A percentile compares a stretch with the other conserved stretches of the same genome.
These are phyloP conservation scores for Empidonax traillii DNA, from an alignment of 2,113 vertebrate species.

Conservation along the genomic window DNA sequence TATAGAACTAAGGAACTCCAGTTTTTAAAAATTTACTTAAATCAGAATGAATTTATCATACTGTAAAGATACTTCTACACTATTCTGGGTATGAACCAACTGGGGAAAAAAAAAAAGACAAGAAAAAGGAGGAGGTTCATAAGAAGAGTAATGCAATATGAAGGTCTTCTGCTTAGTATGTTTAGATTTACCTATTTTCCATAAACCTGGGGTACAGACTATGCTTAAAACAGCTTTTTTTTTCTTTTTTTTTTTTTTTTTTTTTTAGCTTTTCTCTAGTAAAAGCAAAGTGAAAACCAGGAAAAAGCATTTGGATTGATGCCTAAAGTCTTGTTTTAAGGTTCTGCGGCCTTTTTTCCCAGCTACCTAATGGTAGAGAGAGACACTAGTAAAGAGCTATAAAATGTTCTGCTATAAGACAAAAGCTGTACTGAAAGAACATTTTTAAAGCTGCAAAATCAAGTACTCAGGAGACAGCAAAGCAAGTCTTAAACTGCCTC, in stretches of 20 bases:
- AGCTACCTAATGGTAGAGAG: not conserved
- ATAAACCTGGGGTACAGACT: not conserved
- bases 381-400: not conserved
- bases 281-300: not conserved
- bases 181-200: not conserved
- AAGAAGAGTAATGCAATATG: not conserved
- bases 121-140: not conserved
- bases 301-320: conserved; percentile 13
- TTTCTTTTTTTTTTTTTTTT: not conserved
- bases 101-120: rapidly evolving
- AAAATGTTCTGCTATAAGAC: not conserved
- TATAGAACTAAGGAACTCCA: not conserved
- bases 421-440: not conserved
- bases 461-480: not conserved
- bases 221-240: not conserved
- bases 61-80: not conserved
- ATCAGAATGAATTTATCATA: not conserved
- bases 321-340: conserved; percentile 28
- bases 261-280: not conserved
- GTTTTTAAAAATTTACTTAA: not conserved
- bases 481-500: not conserved
- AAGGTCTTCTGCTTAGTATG: not conserved
- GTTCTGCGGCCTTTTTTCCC: not conserved
- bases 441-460: not conserved
- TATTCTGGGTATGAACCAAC: not conserved